Evolutionary conservation across 92 coral and sea anemone genomes (phyloP), one percentile per base, ranked within the genome.

Genomic region (Heteractis magnifica): DNA sequence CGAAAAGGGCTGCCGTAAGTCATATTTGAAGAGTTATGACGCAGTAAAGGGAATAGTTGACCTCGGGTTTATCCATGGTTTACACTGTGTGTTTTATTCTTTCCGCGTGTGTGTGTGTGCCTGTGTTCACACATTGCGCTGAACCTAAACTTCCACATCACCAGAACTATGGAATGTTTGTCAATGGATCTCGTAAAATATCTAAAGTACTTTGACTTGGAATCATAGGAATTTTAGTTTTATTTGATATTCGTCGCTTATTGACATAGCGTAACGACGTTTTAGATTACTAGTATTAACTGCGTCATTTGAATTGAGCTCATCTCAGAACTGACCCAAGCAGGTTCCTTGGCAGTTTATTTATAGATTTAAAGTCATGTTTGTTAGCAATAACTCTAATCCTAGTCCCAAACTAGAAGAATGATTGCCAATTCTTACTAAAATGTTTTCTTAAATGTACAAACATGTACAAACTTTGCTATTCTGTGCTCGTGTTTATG

Each of bases 1-100:
- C 78, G 98, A 95, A 84, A 50, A 58, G 6, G 59, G 72, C 12
- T 95, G 98, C 75, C 91, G 98, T 95, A 84, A 90, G 95, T 76
- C n/a, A 6, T 23, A 50, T 55, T 52, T 50, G 49, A 51, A 10
- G 34, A 59, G 55, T 49, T 62, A 41, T 52, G 53, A 11, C 56
- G 8, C 76, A 13, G 4, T 15, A 14, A 41, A 82, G 86, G 52
- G 60, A 52, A 53, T 5, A 4, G 71, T 53, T 26, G 59, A 74
- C 41, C 15, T 48, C 49, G 18, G 83, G 23, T 52, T 20, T 21
- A 0, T 10, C 50, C 20, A 20, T 0, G 64, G 79, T 64, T 21
- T 52, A 26, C 55, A 7, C 52, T 76, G 49, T 76, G 15, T 68
- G 48, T 68, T 13, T 68, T 64, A 18, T 68, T 5, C 73, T 21